Percentiles rank a stretch among this genome's conserved stretches.
Conservation (phyloP, 2,113 vertebrate genomes). For the Heliornis fulica region DNA sequence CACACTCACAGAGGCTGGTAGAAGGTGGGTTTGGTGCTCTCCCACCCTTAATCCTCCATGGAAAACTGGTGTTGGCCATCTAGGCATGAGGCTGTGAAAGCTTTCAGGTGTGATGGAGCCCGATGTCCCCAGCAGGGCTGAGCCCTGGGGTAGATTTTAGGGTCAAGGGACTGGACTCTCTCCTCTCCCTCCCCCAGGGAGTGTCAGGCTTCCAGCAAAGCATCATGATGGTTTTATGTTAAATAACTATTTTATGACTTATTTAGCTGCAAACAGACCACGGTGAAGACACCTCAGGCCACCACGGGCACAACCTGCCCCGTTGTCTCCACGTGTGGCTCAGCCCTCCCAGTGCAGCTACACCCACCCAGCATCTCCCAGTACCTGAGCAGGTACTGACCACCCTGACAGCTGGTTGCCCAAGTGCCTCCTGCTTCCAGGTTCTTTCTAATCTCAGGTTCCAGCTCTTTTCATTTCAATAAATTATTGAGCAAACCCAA, state of each 20-base stretch:
- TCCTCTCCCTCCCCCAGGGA: too few species aligned
- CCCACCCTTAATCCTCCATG: neutral
- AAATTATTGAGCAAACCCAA: too few species aligned
- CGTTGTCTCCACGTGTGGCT: fast-evolving
- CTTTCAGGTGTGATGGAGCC: neutral
- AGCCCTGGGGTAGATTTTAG: neutral
- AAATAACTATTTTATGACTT: too few species aligned
- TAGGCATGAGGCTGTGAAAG: neutral
- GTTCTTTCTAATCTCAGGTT: neutral
- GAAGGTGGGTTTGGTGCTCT: neutral
- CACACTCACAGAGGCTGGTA: neutral
- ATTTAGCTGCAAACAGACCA: neutral
- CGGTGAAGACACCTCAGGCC: fast-evolving
- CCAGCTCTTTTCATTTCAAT: neutral
- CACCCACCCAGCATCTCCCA: neutral
- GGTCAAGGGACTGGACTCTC: neutral
- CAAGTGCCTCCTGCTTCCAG: neutral
- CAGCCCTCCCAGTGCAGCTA: fast-evolving
- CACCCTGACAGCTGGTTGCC: neutral
- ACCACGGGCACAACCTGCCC: neutral
- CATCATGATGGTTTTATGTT: too few species aligned
- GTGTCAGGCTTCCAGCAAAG: neutral
- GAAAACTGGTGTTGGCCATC: neutral
- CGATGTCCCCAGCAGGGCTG: neutral
- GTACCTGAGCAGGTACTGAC: neutral